Evolutionary conservation across 2,113 vertebrate genomes (phyloP).

Genomic region (Macroglossus sobrinus): DNA sequence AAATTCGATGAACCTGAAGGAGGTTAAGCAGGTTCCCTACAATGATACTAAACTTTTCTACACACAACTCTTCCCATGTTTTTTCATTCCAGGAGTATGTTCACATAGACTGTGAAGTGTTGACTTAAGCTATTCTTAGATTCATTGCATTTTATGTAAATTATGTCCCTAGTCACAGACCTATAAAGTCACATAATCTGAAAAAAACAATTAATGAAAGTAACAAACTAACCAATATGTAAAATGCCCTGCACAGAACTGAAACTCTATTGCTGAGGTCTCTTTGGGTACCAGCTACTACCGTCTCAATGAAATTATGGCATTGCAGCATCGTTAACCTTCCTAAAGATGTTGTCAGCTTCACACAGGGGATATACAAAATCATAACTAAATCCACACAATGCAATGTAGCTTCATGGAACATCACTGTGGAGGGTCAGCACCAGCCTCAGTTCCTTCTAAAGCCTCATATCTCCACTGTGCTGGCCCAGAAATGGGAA

Average conservation of each 20-base stretch:
- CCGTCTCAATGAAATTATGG: rapidly evolving
- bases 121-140: neutral
- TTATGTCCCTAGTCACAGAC: neutral
- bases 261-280: neutral
- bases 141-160: neutral
- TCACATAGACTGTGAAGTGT: neutral
- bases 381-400: neutral
- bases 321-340: neutral
- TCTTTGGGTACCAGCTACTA: neutral
- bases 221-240: neutral
- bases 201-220: neutral
- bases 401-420: rapidly evolving
- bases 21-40: neutral
- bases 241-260: neutral
- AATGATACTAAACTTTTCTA: neutral
- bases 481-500: neutral
- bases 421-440: neutral
- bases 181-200: neutral
- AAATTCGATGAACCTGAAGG: neutral
- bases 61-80: neutral
- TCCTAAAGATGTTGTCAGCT: neutral
- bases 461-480: neutral
- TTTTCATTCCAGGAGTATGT: neutral
- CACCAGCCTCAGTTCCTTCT: rapidly evolving
- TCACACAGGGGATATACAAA: neutral